phyloP scores from a whole-genome alignment of 2,113 vertebrate genomes.

The Chitala chitala region DNA sequence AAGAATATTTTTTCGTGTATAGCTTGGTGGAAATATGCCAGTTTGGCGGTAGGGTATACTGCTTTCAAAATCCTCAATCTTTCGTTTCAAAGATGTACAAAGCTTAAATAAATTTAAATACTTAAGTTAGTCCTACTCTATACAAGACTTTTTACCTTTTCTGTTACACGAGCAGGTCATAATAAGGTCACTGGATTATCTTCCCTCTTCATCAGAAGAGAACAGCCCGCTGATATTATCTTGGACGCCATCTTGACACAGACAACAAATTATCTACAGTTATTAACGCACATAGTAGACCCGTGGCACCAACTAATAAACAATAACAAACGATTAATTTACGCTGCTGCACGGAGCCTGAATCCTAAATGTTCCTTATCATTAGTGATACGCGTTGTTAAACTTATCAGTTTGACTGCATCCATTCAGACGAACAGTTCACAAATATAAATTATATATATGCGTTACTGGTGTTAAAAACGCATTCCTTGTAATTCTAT shows the following conservation, averaged over 20 bases:
- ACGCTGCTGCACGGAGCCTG: slow-evolving; percentile 16
- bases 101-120: neutral
- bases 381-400: slow-evolving; percentile 11
- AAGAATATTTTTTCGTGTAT: neutral
- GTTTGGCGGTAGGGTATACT: too few species aligned
- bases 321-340: slow-evolving; percentile 32
- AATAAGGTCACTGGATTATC: slow-evolving; percentile 46
- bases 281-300: slow-evolving; percentile 35
- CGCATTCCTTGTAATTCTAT: too few species aligned
- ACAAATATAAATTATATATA: neutral
- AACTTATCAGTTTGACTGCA: neutral
- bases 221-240: slow-evolving; percentile 42
- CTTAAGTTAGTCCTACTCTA: neutral
- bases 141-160: slow-evolving; percentile 4
- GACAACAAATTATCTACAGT: slow-evolving; percentile 51
- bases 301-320: slow-evolving; percentile 32
- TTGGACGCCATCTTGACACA: slow-evolving; percentile 55
- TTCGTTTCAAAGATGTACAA: neutral
- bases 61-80: neutral
- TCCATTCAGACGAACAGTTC: neutral
- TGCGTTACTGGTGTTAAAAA: too few species aligned
- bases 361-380: slow-evolving; percentile 22
- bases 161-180: slow-evolving; percentile 38
- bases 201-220: slow-evolving; percentile 39
- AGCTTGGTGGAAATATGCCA: too few species aligned